Conservation (phyloP, 2,888 invertebrate genomes). For the Oligia fasciuncula region DNA sequence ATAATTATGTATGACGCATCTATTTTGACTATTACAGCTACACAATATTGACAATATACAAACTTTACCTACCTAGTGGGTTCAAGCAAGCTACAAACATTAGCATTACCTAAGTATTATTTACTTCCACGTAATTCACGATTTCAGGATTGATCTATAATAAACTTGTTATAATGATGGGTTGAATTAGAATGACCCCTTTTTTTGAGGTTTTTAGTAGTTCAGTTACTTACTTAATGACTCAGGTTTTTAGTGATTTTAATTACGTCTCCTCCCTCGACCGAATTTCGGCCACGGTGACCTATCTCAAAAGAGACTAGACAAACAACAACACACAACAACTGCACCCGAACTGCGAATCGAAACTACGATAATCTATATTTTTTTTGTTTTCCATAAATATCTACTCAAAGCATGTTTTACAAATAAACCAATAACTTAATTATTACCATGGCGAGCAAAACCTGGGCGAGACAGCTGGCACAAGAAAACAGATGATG, state of each 20-base stretch:
- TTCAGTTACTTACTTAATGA: not conserved
- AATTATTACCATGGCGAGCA: not conserved
- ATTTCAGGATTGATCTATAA: no score
- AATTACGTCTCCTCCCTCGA: not conserved
- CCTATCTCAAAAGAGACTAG: not conserved
- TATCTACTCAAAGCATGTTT: not conserved
- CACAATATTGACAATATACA: not conserved
- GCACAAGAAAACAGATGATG: not conserved
- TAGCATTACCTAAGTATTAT: not conserved
- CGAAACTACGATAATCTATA: not conserved
- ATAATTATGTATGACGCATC: not conserved
- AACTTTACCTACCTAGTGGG: no score
- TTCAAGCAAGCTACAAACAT: not conserved
- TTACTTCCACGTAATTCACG: no score
- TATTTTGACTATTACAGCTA: not conserved
- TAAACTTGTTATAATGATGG: not conserved
- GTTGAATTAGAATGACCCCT: not conserved
- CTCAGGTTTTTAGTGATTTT: no score
- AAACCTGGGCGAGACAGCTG: not conserved
- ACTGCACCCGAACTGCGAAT: not conserved
- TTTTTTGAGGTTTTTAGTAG: not conserved
- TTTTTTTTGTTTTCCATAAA: not conserved
- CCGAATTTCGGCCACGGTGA: not conserved
- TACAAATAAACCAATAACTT: not conserved
- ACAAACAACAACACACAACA: no score